Evolutionary conservation across 2,888 invertebrate genomes (phyloP), one percentile per base, ranked within the genome.

Genomic region (Himalopsyche tibetana): DNA sequence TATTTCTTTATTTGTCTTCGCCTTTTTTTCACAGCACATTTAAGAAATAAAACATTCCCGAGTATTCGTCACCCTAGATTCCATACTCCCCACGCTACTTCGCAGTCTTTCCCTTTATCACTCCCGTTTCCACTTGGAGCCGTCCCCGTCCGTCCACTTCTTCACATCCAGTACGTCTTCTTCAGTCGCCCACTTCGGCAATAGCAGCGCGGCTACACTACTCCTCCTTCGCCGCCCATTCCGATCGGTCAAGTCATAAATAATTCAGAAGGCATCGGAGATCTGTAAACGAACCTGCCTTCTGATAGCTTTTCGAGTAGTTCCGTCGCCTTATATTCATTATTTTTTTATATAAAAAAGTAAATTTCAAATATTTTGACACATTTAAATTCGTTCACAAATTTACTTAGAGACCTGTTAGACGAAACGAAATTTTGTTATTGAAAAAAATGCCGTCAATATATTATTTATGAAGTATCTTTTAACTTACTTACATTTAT

Each of bases 171-270:
- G 74, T 74, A 38, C 74, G 74, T 74, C 74, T 74, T 74, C 74
- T 74, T 74, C 36, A 36, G 36, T 36, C 80, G 40, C 82, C 80
- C 79, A 80, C 85, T 63, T 55, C 38, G 45, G 56, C 82, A 81
- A 82, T 36, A 63, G 42, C 40, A 19, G 45, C 38, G 40, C 51
- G 15, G 17, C 80, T 55, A 55, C 84, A 36, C 51, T 15, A 51
- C 51, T n/a, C 63, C 69, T 51, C 83, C 80, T n/a, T 15, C 63
- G 36, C 15, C 80, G 36, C 55, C 84, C 83, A 19, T 79, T 82
- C 28, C 81, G 88, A 85, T 80, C 83, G 86, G 85, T 83, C 85
- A 45, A 74, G 82, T 86, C 88, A 88, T 88, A 86, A 88, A 88
- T 88, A 86, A 88, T 88, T 88, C 88, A 88, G 81, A 80, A 84